Evolutionary conservation across 1,140 invertebrate genomes (phyloP), one percentile per base, ranked within the genome.

Genomic region (Wasmannia auropunctata): DNA sequence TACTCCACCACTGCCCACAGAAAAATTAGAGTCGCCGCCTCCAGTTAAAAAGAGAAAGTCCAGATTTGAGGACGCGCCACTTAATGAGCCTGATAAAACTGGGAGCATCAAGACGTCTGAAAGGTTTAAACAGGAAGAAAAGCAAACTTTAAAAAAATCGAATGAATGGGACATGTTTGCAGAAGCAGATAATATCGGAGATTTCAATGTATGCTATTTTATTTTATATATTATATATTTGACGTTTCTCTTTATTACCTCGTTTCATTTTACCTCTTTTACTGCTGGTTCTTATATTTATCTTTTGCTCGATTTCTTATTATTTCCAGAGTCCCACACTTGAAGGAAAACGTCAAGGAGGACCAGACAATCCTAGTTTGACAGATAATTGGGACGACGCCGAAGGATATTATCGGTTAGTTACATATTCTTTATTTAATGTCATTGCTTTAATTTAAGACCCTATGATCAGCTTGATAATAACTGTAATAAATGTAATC

Each of bases 341-440:
- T 46, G 96, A 96, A 46, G 96, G 86, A 95, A 96, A 95, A 94
- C 97, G 96, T 91, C 95, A 96, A 88, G 96, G 96, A 60, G 95
- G 95, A n/a, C 95, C 96, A 46, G 98, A 99, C 92, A 99, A 99
- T 95, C 98, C 98, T 0, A 97, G 98, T 84, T 95, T 99, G 5
- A 99, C 98, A 4, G 99, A 99, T 94, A 99, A 99, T 94, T 99
- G 99, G 99, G 99, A 99, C 94, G 99, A 99, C 96, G 98, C 99
- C 19, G 99, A 99, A 96, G 99, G 99, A 58, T 99, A 99, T 95
- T 98, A 98, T 91, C 90, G 94, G 94, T 95, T 80, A 87, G 69
- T 94, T 70, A 56, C 43, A 22, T 58, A 86, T 31, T 75, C 14
- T 43, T 58, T 11, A 6, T 37, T 19, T 43, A 2, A 2, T 22